A percentile compares a stretch with the other conserved stretches of the same genome.
Evolutionary conservation across 2,113 vertebrate species (phyloP).

Genomic region (Scopus umbretta): DNA sequence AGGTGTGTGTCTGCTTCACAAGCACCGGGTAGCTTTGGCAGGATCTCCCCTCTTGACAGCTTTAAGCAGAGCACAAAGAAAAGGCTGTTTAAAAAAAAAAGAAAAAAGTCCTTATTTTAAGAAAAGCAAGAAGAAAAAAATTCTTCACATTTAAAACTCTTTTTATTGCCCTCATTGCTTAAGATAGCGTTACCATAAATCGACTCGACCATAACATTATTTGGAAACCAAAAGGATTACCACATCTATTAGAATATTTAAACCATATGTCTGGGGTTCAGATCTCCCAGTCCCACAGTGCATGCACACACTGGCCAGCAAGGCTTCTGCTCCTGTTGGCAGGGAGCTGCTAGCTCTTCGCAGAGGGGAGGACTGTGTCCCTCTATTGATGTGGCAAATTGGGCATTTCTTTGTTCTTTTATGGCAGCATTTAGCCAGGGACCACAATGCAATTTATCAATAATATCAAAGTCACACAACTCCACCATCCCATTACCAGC

Average conservation of each 20-base stretch:
- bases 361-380: not conserved
- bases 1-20: not conserved
- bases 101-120: not conserved
- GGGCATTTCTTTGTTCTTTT: not conserved
- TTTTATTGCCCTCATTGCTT: constrained; percentile 48
- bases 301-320: not conserved
- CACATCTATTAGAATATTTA: constrained; percentile 46
- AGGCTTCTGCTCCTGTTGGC: not conserved
- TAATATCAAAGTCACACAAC: not conserved
- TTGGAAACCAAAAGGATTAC: constrained; percentile 52
- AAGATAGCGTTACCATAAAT: constrained; percentile 53
- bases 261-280: constrained; percentile 31
- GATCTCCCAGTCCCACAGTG: not conserved
- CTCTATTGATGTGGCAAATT: not conserved
- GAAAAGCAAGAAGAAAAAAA: not conserved
- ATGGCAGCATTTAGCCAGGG: not conserved
- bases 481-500: not conserved
- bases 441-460: not conserved
- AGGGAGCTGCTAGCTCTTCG: not conserved
- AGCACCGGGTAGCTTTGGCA: not conserved
- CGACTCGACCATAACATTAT: constrained; percentile 13
- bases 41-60: not conserved
- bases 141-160: constrained; percentile 20
- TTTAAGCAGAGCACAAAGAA: constrained; percentile 2
- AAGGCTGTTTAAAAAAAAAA: not conserved